These are phyloP conservation scores for Platyrinchus mystaceus DNA, from an alignment of 2,797 vertebrate species.

Conservation along the genomic window DNA sequence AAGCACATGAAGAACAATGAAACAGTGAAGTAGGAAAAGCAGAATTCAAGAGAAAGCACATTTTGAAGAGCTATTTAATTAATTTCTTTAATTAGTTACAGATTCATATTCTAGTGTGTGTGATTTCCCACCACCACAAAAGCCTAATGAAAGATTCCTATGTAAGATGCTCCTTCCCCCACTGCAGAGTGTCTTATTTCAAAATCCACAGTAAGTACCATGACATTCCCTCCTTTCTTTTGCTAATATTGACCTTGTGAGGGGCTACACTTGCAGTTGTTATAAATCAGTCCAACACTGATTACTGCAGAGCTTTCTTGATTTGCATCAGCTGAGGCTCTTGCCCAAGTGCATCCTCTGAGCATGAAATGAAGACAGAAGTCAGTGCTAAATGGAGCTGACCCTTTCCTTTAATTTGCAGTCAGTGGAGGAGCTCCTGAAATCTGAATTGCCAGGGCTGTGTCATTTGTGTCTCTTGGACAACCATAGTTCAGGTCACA, in stretches of 20 bases:
- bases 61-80: constrained; percentile 28
- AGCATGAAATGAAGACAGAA: constrained; percentile 31
- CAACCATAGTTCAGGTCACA: not conserved
- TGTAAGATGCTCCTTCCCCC: not conserved
- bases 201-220: not conserved
- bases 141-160: not conserved
- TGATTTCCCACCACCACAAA: not conserved
- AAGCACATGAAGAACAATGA: not conserved
- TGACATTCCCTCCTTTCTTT: constrained; percentile 1
- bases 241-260: constrained; percentile 51
- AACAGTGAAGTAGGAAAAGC: not conserved
- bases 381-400: constrained; percentile 1
- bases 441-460: not conserved
- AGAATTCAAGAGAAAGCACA: not conserved
- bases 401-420: constrained; percentile 24
- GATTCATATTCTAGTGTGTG: not conserved
- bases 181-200: not conserved
- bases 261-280: constrained; percentile 12
- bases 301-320: constrained; percentile 44
- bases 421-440: not conserved
- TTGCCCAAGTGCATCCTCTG: not conserved
- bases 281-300: constrained; percentile 30
- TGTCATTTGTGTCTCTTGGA: not conserved
- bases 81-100: constrained; percentile 15
- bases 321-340: constrained; percentile 32